phyloP scores from a whole-genome alignment of 2,888 invertebrate species.

The Parthenolecanium corni region DNA sequence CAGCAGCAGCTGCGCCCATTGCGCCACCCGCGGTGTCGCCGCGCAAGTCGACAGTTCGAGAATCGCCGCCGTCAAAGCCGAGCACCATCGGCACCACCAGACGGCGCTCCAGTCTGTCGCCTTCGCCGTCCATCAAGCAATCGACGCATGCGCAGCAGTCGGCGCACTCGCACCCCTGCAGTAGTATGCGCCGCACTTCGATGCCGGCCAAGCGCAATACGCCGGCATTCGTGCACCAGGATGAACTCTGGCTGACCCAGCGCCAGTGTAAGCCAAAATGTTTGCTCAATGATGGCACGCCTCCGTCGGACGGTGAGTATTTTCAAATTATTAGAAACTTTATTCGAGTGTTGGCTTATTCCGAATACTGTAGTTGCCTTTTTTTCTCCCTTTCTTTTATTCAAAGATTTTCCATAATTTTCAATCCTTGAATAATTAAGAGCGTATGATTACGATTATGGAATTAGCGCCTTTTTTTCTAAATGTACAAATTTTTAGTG shows the following conservation, averaged over 20 bases:
- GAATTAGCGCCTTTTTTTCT: too few relatives aligned
- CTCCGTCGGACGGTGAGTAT: slow-evolving; percentile 30
- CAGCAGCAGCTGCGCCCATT: neutral
- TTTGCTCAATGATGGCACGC: slow-evolving; percentile 34
- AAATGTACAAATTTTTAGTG: too few relatives aligned
- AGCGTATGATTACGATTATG: too few relatives aligned
- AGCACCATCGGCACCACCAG: slow-evolving; percentile 29
- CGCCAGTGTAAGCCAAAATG: slow-evolving; percentile 33
- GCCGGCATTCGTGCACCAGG: slow-evolving; percentile 36
- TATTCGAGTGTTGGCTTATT: too few relatives aligned
- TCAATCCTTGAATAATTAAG: too few relatives aligned
- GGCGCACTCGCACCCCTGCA: neutral
- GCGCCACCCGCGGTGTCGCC: slow-evolving; percentile 1
- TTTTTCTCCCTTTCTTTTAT: neutral
- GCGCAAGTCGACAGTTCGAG: neutral
- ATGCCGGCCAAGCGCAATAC: slow-evolving; percentile 35
- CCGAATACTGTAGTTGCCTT: too few relatives aligned
- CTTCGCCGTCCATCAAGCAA: neutral
- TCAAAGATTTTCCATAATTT: too few relatives aligned
- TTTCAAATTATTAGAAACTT: too few relatives aligned
- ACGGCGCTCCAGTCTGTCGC: slow-evolving; percentile 1
- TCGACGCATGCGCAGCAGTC: neutral
- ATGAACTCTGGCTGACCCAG: slow-evolving; percentile 36
- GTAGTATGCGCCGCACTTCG: slow-evolving; percentile 29
- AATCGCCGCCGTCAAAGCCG: slow-evolving; percentile 29